These are phyloP conservation scores for Noctua comes DNA, from an alignment of 2,888 invertebrate species.

Conservation along the genomic window DNA sequence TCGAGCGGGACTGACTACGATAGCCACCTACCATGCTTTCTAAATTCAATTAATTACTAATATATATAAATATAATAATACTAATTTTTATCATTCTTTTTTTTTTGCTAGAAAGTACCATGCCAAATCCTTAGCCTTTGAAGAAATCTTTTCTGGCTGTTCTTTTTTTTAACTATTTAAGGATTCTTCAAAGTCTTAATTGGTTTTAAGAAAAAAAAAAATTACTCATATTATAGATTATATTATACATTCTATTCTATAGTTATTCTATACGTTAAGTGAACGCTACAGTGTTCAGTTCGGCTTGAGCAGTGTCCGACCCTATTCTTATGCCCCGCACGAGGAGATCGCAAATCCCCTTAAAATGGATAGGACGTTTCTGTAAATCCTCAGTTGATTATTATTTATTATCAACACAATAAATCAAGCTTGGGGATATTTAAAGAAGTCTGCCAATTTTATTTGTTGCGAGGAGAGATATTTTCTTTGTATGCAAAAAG, in stretches of 20 bases:
- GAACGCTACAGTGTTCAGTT: slow-evolving; percentile 65
- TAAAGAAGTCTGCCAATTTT: slow-evolving; percentile 68
- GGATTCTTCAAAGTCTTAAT: slow-evolving; percentile 13
- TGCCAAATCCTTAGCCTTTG: not conserved
- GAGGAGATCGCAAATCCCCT: slow-evolving; percentile 84
- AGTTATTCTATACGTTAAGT: slow-evolving; percentile 41
- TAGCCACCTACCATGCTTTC: slow-evolving; percentile 68
- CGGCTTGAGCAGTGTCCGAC: slow-evolving; percentile 68
- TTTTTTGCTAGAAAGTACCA: not conserved
- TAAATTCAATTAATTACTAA: too few species aligned
- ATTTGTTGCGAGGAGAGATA: slow-evolving; percentile 46
- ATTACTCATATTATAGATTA: not conserved
- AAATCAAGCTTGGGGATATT: slow-evolving; percentile 79
- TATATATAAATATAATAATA: too few species aligned
- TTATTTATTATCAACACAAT: slow-evolving; percentile 87
- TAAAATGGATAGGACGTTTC: slow-evolving; percentile 88
- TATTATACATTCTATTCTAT: not conserved
- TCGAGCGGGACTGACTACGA: slow-evolving; percentile 73
- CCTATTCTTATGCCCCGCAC: slow-evolving; percentile 83
- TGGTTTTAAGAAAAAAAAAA: slow-evolving; percentile 1
- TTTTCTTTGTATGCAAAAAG: slow-evolving; percentile 19
- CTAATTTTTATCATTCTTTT: not conserved
- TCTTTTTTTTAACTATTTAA: not conserved
- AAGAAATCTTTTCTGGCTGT: not conserved
- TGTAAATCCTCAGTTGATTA: slow-evolving; percentile 87